These are phyloP conservation scores for Tetraodon nigroviridis DNA, from an alignment of 2,113 vertebrate genomes.

Conservation along the genomic window DNA sequence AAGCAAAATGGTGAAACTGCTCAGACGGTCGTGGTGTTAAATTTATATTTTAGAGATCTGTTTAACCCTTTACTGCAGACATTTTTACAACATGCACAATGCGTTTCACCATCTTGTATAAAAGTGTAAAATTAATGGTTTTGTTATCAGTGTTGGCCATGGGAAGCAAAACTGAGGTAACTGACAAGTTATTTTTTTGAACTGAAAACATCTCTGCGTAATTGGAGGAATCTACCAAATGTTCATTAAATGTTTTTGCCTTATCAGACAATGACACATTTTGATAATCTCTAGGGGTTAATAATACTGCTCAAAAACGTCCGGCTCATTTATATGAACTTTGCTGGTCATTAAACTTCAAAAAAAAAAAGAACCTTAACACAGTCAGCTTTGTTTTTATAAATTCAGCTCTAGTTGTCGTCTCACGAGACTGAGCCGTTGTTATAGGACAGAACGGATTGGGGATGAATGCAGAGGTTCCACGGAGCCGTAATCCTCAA, in stretches of 20 bases:
- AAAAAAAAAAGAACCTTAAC: background rate
- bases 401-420: too few relatives aligned
- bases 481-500: conserved; percentile 1
- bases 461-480: too few relatives aligned
- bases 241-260: background rate
- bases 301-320: background rate
- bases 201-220: background rate
- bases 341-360: background rate
- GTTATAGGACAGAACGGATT: background rate
- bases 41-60: too few relatives aligned
- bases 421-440: background rate
- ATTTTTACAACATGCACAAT: too few relatives aligned
- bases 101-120: background rate
- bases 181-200: too few relatives aligned
- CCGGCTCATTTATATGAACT: background rate
- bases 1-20: too few relatives aligned
- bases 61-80: too few relatives aligned
- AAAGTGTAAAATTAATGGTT: background rate
- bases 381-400: background rate
- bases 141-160: background rate
- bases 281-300: background rate
- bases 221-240: background rate
- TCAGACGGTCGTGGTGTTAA: too few relatives aligned
- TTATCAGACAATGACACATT: background rate
- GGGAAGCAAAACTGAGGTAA: background rate